Evolutionary conservation across 2,113 vertebrate species (phyloP), one percentile per base, ranked within the genome.

Genomic region (Otocyon megalotis): DNA sequence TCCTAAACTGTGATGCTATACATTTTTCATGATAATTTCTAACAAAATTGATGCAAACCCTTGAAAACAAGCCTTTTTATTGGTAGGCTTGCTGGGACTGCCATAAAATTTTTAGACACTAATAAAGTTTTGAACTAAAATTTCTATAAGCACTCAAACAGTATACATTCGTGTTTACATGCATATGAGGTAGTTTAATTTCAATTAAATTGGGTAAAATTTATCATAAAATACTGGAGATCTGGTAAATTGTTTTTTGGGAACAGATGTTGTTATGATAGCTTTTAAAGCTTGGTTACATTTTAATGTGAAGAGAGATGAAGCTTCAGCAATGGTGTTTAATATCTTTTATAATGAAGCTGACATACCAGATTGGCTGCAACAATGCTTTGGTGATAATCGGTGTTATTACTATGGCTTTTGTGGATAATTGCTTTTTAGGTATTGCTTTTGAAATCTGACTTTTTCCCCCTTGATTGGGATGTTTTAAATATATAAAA

Each of bases 221-320:
- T 53, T 85, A 92, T 62, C 35, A 85, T 26, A 86, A 96, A 88
- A 94, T 54, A 96, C 22, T 72, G 50, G 54, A 5, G 0, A 79
- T 88, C 43, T 37, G 3, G 20, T 3, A 32, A 95, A 97, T 60
- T 97, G 76, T 76, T 62, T 93, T 30, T 84, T 54, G 14, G 48
- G 9, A 50, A 96, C 76, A 97, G 92, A 95, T 89, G 76, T 67
- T 97, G 63, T 71, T 97, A 56, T 54, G 94, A 95, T 94, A 95
- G 56, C 77, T 97, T 95, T 92, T 32, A 95, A 96, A 95, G 53
- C 32, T 96, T 94, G 32, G 93, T 98, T 96, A 5, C 71, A 8
- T 87, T 91, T 9, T 86, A 94, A 94, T 67, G 43, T 88, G 37
- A 79, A 80, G 69, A 72, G 50, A 22, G 83, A 76, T 72, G 30